phyloP scores from a whole-genome alignment of 2,888 invertebrate species.

The Oligia latruncula region DNA sequence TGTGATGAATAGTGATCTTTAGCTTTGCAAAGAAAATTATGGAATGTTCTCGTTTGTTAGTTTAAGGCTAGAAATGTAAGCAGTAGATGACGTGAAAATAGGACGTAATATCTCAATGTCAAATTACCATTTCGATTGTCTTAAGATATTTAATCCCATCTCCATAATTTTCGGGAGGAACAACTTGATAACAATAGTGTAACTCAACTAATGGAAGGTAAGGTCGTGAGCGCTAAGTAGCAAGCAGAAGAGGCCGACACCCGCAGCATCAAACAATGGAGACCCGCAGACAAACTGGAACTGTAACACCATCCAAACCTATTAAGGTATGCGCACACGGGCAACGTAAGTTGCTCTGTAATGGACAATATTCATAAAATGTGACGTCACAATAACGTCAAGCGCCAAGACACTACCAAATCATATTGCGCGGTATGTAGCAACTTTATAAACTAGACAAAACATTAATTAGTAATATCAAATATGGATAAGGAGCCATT shows the following conservation, averaged over 20 bases:
- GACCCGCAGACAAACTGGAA: slow-evolving; percentile 64
- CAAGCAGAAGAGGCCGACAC: slow-evolving; percentile 29
- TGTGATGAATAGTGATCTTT: not conserved
- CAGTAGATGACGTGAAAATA: not conserved
- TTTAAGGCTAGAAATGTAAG: not conserved
- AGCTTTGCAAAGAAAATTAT: not conserved
- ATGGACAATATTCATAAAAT: not conserved
- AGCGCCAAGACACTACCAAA: not conserved
- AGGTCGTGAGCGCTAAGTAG: slow-evolving; percentile 24
- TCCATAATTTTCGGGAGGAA: slow-evolving; percentile 31
- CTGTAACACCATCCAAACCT: slow-evolving; percentile 63
- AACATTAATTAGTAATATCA: not conserved
- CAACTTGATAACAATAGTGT: slow-evolving; percentile 47
- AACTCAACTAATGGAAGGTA: slow-evolving; percentile 29
- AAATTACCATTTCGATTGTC: slow-evolving; percentile 10
- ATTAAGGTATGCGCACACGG: slow-evolving; percentile 52
- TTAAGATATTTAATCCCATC: slow-evolving; percentile 27
- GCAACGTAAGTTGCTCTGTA: not conserved
- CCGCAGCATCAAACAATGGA: slow-evolving; percentile 64
- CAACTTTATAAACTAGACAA: not conserved
- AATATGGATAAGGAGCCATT: not conserved
- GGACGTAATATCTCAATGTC: not conserved
- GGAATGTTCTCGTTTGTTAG: not conserved
- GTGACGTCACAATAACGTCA: not conserved
- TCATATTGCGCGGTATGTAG: not conserved